These are phyloP conservation scores for Lymantria monacha DNA, from an alignment of 2,888 invertebrate genomes.

Conservation along the genomic window DNA sequence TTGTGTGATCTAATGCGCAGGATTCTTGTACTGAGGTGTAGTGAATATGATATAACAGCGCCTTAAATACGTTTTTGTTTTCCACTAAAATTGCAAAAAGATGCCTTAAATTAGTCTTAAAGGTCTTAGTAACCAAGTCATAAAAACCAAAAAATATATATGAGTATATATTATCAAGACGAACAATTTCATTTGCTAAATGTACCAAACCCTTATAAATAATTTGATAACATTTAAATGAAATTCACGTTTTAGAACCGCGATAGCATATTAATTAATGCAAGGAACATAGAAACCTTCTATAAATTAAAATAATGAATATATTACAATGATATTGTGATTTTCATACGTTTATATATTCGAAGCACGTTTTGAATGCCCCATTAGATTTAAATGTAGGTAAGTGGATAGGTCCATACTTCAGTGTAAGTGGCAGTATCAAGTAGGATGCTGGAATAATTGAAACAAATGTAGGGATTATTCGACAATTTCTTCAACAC, in stretches of 20 bases:
- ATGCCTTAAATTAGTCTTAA: too few relatives aligned
- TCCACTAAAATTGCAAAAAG: too few relatives aligned
- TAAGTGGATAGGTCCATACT: constrained; percentile 38
- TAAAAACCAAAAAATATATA: too few relatives aligned
- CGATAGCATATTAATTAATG: constrained; percentile 42
- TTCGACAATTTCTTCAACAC: constrained; percentile 80
- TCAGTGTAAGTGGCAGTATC: constrained; percentile 50
- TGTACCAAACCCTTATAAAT: constrained; percentile 18
- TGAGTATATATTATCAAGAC: constrained; percentile 44
- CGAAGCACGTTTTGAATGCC: constrained; percentile 57
- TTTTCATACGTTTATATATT: constrained; percentile 52
- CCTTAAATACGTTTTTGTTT: too few relatives aligned
- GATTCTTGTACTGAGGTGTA: too few relatives aligned
- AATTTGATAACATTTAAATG: constrained; percentile 28
- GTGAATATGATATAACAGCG: too few relatives aligned
- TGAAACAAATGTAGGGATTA: constrained; percentile 80
- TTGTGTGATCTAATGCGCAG: too few relatives aligned
- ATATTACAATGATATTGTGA: constrained; percentile 47
- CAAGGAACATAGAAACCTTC: constrained; percentile 44
- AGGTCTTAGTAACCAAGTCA: too few relatives aligned
- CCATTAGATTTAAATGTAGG: constrained; percentile 59
- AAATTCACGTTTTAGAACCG: constrained; percentile 42
- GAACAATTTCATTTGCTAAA: constrained; percentile 36
- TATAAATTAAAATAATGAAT: constrained; percentile 45
- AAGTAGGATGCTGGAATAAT: constrained; percentile 74